Conservation (phyloP, 2,797 vertebrate species). For the Geotrypetes seraphini region DNA sequence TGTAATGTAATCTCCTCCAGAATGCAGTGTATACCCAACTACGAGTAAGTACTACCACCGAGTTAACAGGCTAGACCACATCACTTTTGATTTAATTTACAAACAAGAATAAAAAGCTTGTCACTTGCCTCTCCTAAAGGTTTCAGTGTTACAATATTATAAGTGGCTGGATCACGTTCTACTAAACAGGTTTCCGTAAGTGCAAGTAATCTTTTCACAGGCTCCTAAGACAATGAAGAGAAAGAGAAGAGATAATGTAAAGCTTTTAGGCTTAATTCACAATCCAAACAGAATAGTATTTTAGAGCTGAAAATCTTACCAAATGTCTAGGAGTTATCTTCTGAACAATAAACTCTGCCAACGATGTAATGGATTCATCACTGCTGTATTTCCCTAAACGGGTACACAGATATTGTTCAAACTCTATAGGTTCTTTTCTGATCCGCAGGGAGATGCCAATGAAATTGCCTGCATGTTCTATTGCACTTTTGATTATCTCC, state of each 20-base stretch:
- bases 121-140: slow-evolving; percentile 85
- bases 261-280: no score
- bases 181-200: slow-evolving; percentile 95
- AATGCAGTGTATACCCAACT: no score
- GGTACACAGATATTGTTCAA: slow-evolving; percentile 77
- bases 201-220: slow-evolving; percentile 81
- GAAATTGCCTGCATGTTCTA: slow-evolving; percentile 92
- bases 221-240: slow-evolving; percentile 65
- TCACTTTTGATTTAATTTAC: no score
- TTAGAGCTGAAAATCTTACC: no score
- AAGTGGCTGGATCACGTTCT: slow-evolving; percentile 91
- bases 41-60: no score
- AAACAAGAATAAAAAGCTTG: background rate
- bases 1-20: no score
- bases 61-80: no score
- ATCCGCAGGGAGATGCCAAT: slow-evolving; percentile 84
- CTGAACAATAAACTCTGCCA: slow-evolving; percentile 94
- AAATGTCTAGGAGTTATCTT: slow-evolving; percentile 83
- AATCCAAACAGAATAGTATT: no score
- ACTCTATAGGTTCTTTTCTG: slow-evolving; percentile 82
- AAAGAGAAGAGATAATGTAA: background rate
- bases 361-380: slow-evolving; percentile 93
- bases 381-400: slow-evolving; percentile 93
- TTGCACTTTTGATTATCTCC: slow-evolving; percentile 89
- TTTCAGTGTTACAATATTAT: slow-evolving; percentile 94